A percentile compares a stretch with the other conserved stretches of the same genome.
Evolutionary conservation across 2,113 vertebrate genomes (phyloP).

Genomic region (Myotis brandtii): DNA sequence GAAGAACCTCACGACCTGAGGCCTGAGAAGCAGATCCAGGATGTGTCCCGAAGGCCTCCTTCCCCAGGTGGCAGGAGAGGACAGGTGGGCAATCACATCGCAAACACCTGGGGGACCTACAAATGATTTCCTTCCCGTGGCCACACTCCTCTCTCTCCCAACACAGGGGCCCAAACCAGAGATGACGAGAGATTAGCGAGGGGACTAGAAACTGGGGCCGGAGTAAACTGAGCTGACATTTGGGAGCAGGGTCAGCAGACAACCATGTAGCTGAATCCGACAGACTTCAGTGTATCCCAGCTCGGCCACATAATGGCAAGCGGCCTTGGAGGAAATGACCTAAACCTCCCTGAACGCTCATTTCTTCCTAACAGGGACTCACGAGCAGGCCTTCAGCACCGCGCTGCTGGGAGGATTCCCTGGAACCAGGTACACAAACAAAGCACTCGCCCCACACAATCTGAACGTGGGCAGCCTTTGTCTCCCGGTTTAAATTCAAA

Average conservation of each 20-base stretch:
- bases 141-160: not conserved
- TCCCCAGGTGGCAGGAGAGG: not conserved
- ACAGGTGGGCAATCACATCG: too few species aligned
- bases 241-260: not conserved
- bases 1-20: accelerated
- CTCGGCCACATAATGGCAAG: not conserved
- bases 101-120: not conserved
- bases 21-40: not conserved
- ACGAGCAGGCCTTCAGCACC: not conserved
- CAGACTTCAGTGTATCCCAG: not conserved
- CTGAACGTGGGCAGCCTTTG: not conserved
- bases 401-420: too few species aligned
- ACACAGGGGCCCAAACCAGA: not conserved
- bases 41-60: not conserved
- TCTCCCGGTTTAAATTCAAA: not conserved
- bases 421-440: not conserved
- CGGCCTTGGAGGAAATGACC: not conserved
- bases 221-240: too few species aligned
- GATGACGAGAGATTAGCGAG: not conserved
- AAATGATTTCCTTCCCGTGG: not conserved
- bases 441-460: not conserved
- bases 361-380: not conserved
- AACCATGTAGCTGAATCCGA: not conserved
- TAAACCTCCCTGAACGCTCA: not conserved
- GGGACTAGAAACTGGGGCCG: not conserved